Base-by-base conservation (phyloP, 1,140 invertebrate genomes). In the Anoplolepis gracilipes region DNA sequence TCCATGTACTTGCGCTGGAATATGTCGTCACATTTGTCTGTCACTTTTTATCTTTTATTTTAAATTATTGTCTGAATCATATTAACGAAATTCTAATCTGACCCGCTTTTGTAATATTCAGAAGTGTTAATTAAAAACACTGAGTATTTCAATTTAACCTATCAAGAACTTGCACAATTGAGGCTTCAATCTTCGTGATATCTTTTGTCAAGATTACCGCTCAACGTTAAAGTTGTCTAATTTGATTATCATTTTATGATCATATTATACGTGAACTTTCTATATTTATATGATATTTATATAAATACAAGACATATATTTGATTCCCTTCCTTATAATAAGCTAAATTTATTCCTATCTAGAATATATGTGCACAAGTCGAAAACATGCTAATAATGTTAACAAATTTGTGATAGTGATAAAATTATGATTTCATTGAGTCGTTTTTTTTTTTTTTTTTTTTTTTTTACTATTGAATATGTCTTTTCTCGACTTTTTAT, bases 1-100 rank as follows among this genome's bases (percentile, higher is more conserved):
- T 62, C 28, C 76, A 65, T 53, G 10, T 33, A 30, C 65, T 85
- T 73, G 64, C 46, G 82, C 85, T 76, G 73, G 30, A 22, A 36
- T 61, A 62, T 77, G 36, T 64, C 16, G 16, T 33, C 28, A 42
- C 16, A 33, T 19, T 64, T 65, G 59, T 8, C 61, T 22, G 30
- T 33, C n/a, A 30, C 5, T 6, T 36, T 53, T 69, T 49, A 55
- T 53, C 10, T n/a, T n/a, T 36, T 22, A 79, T 78, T 28, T 53
- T n/a, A 67, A n/a, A 55, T 36, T 78, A n/a, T 62, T 13, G 10
- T 55, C 5, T 77, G 33, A 77, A 3, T 67, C 28, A 1, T 69
- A 53, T 53, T 30, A 59, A 73, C 78, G 67, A 69, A 82, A 82
- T 82, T 49, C 13, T 5, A 49, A 82, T 46, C 28, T 30, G 59